These are phyloP conservation scores for Agrilus mali DNA, from an alignment of 2,888 invertebrate genomes.

Conservation along the genomic window DNA sequence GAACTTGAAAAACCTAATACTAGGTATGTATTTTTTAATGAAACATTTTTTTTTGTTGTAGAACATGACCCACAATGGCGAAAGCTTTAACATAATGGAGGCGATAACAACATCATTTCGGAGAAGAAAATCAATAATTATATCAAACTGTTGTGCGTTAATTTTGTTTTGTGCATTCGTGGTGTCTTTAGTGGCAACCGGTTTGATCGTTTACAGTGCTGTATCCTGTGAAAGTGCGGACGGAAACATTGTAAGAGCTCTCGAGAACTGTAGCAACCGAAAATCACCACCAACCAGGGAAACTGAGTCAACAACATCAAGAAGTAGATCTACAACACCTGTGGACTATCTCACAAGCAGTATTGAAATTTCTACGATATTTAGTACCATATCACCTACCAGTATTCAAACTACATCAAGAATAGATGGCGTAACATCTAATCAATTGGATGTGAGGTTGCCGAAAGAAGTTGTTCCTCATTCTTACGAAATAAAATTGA, in stretches of 20 bases:
- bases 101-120: constrained; percentile 44
- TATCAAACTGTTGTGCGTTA: constrained; percentile 51
- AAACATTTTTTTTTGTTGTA: constrained; percentile 1
- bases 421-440: constrained; percentile 5
- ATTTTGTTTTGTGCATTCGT: constrained; percentile 51
- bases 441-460: constrained; percentile 46
- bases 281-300: constrained; percentile 25
- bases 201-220: constrained; percentile 65
- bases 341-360: no score
- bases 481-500: constrained; percentile 54
- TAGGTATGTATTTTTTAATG: no score
- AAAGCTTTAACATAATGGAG: constrained; percentile 22
- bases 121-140: constrained; percentile 46
- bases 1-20: no score
- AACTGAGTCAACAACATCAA: constrained; percentile 5
- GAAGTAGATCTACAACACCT: no score
- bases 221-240: constrained; percentile 48
- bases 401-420: constrained; percentile 3
- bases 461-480: constrained; percentile 56
- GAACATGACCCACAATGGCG: constrained; percentile 21
- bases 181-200: constrained; percentile 53
- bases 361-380: background rate
- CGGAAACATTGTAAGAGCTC: constrained; percentile 29
- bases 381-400: background rate
- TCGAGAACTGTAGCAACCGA: constrained; percentile 25